Base-by-base conservation (phyloP, 2,797 vertebrate genomes). In the Micropoecilia bifurca region DNA sequence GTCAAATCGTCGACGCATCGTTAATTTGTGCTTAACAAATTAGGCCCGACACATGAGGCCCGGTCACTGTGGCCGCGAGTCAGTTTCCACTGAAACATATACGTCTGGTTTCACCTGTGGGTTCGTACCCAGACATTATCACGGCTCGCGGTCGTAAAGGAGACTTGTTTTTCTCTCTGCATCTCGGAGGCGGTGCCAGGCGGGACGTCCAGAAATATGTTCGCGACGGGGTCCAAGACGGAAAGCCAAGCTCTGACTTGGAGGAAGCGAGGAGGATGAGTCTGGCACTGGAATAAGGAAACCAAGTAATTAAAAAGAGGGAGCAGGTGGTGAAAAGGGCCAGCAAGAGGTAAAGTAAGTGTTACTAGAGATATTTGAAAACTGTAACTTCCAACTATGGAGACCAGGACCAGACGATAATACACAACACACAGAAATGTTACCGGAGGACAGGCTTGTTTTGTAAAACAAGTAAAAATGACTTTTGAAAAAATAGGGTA, bases 41-140 rank as follows among this genome's bases (percentile, higher is more conserved):
- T 80, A 75, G 77, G 53, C 28, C 55, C 8, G 68, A 48, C 77
- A 39, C 71, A 73, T 53, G 77, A 81, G 78, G 73, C 83, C 74
- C 43, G 74, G 75, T 53, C 33, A 33, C 66, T 50, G 46, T 18
- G 25, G 25, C 30, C 16, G 59, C 12, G 22, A 25, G 9, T 68
- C 55, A 13, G 22, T 30, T 50, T 45, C 45, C 46, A 66, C 39
- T 53, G n/a, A 30, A 53, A 50, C 48, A 50, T 28, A 30, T 7
- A 14, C 3, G 3, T 28, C 13, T 25, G 5, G 12, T 14, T n/a
- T 71, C 68, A 71, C 41, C 12, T 45, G 39, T 8, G 41, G 2
- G 14, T 71, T 12, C 10, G 2, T 16, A 45, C 39, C n/a, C 10
- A 6, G n/a, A 45, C 12, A 45, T 45, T 45, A 22, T 45, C 68